Base-by-base conservation (phyloP, 2,113 vertebrate species). In the Vimba vimba region DNA sequence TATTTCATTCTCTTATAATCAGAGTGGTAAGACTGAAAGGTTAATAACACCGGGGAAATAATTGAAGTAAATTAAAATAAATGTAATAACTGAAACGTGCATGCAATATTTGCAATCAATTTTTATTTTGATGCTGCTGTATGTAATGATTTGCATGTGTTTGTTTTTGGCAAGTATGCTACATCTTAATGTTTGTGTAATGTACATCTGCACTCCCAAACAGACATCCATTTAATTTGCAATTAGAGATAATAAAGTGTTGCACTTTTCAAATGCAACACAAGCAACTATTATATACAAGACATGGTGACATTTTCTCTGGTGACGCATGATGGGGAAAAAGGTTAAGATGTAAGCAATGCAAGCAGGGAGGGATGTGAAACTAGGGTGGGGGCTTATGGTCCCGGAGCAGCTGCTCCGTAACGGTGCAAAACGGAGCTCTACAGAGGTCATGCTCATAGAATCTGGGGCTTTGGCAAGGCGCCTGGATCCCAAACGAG, bases 381-480 rank as follows among this genome's bases (percentile, higher is more conserved):
- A 76, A 82, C 85, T 85, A 59, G 52, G 87, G 85, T 79, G 77
- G 78, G 55, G 84, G 86, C 17, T 47, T 5, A 60, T 64, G 36
- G 43, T 30, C 47, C 86, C 66, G 25, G 82, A 91, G 87, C 91
- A 90, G 90, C 93, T 92, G 91, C 93, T 90, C 87, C 78, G 84
- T 27, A 23, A 85, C 88, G 45, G 60, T 50, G 71, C 82, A 91
- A 92, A 92, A 91, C 80, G 12, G 79, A 85, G 91, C 79, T 88
- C 89, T 43, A 52, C 83, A 82, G 90, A 89, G 87, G 90, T 88
- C 89, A 60, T 89, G 90, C 89, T 89, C 82, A 68, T 86, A 91
- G 91, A 93, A 93, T 93, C 90, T 90, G 89, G 88, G 85, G 66
- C 82, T 86, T 86, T 94, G 94, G 95, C 91, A 82, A 43, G 1